phyloP scores from a whole-genome alignment of 2,797 vertebrate species.

The Macropus fuliginosus region DNA sequence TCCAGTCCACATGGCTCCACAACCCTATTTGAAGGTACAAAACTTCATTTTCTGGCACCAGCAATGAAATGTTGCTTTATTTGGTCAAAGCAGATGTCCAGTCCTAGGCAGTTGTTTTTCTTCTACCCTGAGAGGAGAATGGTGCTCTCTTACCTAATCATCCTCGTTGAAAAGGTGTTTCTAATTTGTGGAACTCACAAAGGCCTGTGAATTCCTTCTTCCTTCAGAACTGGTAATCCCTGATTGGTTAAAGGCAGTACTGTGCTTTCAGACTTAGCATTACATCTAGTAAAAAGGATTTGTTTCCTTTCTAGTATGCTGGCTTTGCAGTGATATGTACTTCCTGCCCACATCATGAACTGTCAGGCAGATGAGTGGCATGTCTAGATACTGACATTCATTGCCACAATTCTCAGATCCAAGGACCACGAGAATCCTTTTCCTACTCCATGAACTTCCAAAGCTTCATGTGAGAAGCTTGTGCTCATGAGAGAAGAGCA shows the following conservation, averaged over 20 bases:
- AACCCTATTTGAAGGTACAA: slow-evolving; percentile 34
- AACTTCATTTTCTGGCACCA: background rate
- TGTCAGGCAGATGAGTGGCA: background rate
- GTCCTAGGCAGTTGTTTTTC: background rate
- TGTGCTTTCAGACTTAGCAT: background rate
- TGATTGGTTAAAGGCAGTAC: background rate
- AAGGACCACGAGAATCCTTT: slow-evolving; percentile 10
- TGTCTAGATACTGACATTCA: background rate
- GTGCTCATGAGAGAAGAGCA: slow-evolving; percentile 62
- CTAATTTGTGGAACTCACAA: background rate
- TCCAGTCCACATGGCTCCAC: background rate
- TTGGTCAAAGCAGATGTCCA: background rate
- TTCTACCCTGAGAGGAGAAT: slow-evolving; percentile 9
- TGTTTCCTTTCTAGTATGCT: background rate
- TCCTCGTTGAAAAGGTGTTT: background rate
- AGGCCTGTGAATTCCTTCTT: background rate
- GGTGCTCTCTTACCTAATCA: background rate
- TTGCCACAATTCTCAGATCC: background rate
- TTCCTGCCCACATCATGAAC: fast-evolving
- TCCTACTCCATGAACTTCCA: slow-evolving; percentile 9
- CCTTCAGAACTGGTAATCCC: background rate
- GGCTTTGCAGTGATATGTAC: background rate
- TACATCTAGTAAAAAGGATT: background rate
- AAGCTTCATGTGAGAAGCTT: background rate
- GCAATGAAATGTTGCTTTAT: background rate